These are phyloP conservation scores for Orthosia cruda DNA, from an alignment of 2,888 invertebrate species.

Conservation along the genomic window DNA sequence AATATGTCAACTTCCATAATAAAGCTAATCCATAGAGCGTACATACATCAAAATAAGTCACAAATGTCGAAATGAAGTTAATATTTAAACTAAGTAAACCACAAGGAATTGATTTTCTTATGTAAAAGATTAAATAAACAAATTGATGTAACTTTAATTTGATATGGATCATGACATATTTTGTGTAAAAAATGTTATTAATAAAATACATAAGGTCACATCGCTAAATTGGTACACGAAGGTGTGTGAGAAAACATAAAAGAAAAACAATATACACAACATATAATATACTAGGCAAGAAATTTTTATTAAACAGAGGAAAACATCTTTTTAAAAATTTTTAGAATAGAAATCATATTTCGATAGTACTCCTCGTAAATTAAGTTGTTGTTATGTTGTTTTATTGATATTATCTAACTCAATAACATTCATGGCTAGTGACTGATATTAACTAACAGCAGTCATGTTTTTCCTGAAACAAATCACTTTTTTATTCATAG, in stretches of 20 bases:
- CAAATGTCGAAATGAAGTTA: slow-evolving; percentile 1
- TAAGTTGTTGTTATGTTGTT: too few species aligned
- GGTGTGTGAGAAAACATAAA: background rate
- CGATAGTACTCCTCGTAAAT: too few species aligned
- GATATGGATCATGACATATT: background rate
- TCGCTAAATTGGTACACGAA: background rate
- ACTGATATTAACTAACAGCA: too few species aligned
- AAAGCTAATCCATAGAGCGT: background rate
- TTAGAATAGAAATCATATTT: too few species aligned
- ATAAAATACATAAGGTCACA: background rate
- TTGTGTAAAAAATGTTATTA: background rate
- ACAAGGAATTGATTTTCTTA: slow-evolving; percentile 24
- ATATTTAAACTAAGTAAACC: slow-evolving; percentile 3
- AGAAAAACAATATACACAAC: background rate
- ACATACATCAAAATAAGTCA: slow-evolving; percentile 4
- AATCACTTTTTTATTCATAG: too few species aligned
- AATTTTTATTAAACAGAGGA: too few species aligned
- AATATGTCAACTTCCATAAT: slow-evolving; percentile 10
- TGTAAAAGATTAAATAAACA: background rate
- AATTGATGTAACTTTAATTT: slow-evolving; percentile 23
- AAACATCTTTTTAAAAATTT: too few species aligned
- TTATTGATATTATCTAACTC: too few species aligned
- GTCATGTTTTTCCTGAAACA: too few species aligned
- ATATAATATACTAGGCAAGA: too few species aligned
- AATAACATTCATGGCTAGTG: too few species aligned